These are phyloP conservation scores for Drosophila suboccidentalis DNA, from an alignment of 2,888 invertebrate genomes.

Conservation along the genomic window DNA sequence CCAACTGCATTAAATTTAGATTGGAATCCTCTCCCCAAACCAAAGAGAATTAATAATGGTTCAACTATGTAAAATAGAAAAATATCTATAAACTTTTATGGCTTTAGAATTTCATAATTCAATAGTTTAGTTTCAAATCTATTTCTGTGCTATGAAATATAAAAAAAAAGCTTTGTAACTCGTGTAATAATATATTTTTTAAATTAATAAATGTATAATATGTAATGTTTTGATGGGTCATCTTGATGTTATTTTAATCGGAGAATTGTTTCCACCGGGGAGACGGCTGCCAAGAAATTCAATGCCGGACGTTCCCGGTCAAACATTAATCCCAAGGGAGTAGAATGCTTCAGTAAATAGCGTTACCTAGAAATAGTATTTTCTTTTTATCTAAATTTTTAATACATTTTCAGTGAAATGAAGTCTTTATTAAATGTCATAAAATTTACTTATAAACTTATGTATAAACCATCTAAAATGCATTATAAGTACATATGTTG, in stretches of 20 bases:
- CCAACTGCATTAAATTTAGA: conserved; percentile 84
- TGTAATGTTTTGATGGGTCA: neutral
- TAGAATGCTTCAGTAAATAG: too few relatives aligned
- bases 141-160: conserved; percentile 26
- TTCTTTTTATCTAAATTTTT: neutral
- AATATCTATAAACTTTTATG: conserved; percentile 11
- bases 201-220: conserved; percentile 19
- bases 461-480: conserved; percentile 68
- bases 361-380: neutral
- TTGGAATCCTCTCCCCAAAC: conserved; percentile 86
- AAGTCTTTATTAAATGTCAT: conserved; percentile 73
- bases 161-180: conserved; percentile 23
- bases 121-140: conserved; percentile 31
- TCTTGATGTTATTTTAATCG: neutral
- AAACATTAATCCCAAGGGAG: neutral
- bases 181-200: conserved; percentile 17
- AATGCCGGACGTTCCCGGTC: neutral
- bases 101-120: conserved; percentile 18
- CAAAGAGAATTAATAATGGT: conserved; percentile 82
- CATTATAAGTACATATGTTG: conserved; percentile 70
- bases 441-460: conserved; percentile 67
- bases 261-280: too few relatives aligned
- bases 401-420: conserved; percentile 60
- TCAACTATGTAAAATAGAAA: conserved; percentile 21
- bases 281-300: too few relatives aligned